phyloP scores from a whole-genome alignment of 2,113 vertebrate species.

The Heterochromis multidens region DNA sequence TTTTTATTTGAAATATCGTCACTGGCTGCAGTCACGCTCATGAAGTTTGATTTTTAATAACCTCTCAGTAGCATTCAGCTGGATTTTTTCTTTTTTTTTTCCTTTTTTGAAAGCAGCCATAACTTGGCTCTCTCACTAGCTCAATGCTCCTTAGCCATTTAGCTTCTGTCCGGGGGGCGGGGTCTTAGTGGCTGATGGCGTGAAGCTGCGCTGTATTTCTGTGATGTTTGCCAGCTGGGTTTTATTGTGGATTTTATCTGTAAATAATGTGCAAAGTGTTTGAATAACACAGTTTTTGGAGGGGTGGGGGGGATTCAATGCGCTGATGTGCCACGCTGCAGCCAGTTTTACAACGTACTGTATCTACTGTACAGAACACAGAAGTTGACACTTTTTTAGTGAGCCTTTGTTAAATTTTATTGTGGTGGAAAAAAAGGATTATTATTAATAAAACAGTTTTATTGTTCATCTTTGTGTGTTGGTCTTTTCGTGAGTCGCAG shows the following conservation, averaged over 20 bases:
- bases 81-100: not conserved
- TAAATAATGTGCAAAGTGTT: slow-evolving; percentile 62
- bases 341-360: slow-evolving; percentile 90
- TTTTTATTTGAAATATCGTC: not conserved
- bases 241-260: slow-evolving; percentile 88
- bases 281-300: slow-evolving; percentile 16
- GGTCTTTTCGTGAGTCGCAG: not conserved
- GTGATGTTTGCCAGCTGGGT: slow-evolving; percentile 81
- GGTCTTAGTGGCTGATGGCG: slow-evolving; percentile 14
- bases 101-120: slow-evolving; percentile 2
- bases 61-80: slow-evolving; percentile 34
- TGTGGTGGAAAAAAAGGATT: slow-evolving; percentile 84
- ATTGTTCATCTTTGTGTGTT: slow-evolving; percentile 60
- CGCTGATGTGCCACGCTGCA: slow-evolving; percentile 69
- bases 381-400: slow-evolving; percentile 87
- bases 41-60: slow-evolving; percentile 10
- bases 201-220: slow-evolving; percentile 83
- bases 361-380: slow-evolving; percentile 96
- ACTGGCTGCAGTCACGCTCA: not conserved
- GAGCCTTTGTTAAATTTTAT: slow-evolving; percentile 98
- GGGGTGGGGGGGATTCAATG: slow-evolving; percentile 8
- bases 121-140: not conserved
- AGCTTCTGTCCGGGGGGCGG: not conserved
- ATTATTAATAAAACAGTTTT: slow-evolving; percentile 77
- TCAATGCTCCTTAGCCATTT: slow-evolving; percentile 6